Conservation (phyloP, 2,888 invertebrate genomes). For the Trichogramma evanescens region DNA sequence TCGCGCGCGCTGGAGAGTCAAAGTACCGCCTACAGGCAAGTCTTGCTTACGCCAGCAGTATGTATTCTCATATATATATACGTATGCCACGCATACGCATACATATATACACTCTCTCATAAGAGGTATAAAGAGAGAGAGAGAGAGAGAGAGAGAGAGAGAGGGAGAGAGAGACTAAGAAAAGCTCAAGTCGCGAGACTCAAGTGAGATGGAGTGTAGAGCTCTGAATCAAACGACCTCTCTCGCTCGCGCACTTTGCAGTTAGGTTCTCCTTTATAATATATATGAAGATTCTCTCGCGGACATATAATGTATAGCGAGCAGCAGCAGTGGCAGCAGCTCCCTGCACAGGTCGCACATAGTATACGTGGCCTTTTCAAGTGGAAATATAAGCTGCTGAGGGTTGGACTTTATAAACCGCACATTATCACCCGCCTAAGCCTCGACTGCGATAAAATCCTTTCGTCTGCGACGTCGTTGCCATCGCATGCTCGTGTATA, state of each 20-base stretch:
- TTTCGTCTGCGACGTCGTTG: slow-evolving; percentile 22
- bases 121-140: slow-evolving; percentile 2
- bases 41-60: slow-evolving; percentile 14
- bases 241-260: not conserved
- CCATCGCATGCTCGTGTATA: slow-evolving; percentile 12
- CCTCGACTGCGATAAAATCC: slow-evolving; percentile 36
- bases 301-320: slow-evolving; percentile 3
- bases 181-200: too few species aligned
- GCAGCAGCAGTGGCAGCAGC: too few species aligned
- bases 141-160: not conserved
- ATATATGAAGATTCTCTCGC: slow-evolving; percentile 18
- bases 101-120: slow-evolving; percentile 5
- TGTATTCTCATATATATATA: not conserved
- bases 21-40: slow-evolving; percentile 22
- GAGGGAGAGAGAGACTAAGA: not conserved
- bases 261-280: too few species aligned
- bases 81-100: not conserved
- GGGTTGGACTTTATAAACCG: slow-evolving; percentile 11
- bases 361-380: too few species aligned
- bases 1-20: slow-evolving; percentile 10
- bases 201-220: too few species aligned
- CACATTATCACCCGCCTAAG: slow-evolving; percentile 18
- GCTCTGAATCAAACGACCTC: slow-evolving; percentile 18
- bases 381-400: not conserved
- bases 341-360: too few species aligned